These are phyloP conservation scores for Lacanobia wlatinum DNA, from an alignment of 2,888 invertebrate species.

Conservation along the genomic window DNA sequence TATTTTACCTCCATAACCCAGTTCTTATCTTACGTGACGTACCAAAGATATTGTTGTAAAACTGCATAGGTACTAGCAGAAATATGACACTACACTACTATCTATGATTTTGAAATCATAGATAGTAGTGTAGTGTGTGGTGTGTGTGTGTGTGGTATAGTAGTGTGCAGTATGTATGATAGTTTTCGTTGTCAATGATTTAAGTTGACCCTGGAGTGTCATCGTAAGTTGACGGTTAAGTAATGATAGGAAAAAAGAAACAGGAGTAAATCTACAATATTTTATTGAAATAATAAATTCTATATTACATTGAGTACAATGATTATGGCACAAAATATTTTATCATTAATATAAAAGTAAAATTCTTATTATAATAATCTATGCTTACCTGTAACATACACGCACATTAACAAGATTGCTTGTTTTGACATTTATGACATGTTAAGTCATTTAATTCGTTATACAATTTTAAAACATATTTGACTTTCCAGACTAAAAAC, in stretches of 20 bases:
- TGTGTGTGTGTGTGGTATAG: too few relatives aligned
- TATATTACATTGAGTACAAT: slow-evolving; percentile 45
- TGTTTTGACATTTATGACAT: too few relatives aligned
- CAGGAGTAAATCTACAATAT: background rate
- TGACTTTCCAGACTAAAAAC: background rate
- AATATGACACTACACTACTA: too few relatives aligned
- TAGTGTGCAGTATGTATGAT: too few relatives aligned
- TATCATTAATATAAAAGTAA: background rate
- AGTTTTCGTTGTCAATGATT: background rate
- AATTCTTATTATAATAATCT: background rate
- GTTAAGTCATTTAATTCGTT: too few relatives aligned
- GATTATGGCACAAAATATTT: slow-evolving; percentile 53
- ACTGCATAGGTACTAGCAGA: too few relatives aligned
- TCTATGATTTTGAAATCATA: too few relatives aligned
- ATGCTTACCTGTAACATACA: slow-evolving; percentile 7
- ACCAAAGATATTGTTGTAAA: too few relatives aligned
- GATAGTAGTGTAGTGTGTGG: too few relatives aligned
- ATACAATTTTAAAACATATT: too few relatives aligned
- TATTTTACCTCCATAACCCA: too few relatives aligned
- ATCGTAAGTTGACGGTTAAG: background rate
- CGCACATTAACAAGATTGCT: background rate
- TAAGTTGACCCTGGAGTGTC: background rate
- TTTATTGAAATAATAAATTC: slow-evolving; percentile 49
- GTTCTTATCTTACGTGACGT: too few relatives aligned
- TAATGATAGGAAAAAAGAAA: background rate